Percentiles rank a stretch among this genome's conserved stretches.
Evolutionary conservation across 2,888 invertebrate species (phyloP).

Genomic region (Meliscaeva auricollis): DNA sequence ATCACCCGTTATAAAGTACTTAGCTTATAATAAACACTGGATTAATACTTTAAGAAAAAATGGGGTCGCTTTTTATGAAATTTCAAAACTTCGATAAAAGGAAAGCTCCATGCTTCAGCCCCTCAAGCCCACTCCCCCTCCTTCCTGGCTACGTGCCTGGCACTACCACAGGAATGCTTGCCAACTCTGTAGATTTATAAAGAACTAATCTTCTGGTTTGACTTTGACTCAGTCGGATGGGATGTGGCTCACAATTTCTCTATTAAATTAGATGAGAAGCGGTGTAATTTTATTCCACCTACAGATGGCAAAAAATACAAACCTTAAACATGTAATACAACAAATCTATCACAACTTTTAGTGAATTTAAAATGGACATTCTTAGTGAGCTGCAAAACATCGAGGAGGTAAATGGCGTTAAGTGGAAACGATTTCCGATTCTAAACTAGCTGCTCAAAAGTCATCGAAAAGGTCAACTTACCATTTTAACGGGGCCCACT

Average conservation of each 20-base stretch:
- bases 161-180: slow-evolving; percentile 91
- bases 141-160: too few relatives aligned
- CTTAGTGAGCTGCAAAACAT: slow-evolving; percentile 93
- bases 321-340: slow-evolving; percentile 88
- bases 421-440: slow-evolving; percentile 95
- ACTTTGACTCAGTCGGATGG: slow-evolving; percentile 88
- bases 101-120: too few relatives aligned
- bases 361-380: slow-evolving; percentile 91
- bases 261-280: slow-evolving; percentile 91
- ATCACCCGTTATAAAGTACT: too few relatives aligned
- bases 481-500: slow-evolving; percentile 97
- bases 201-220: slow-evolving; percentile 91
- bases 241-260: slow-evolving; percentile 91
- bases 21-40: too few relatives aligned
- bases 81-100: too few relatives aligned
- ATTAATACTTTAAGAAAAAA: too few relatives aligned
- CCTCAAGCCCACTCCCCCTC: too few relatives aligned
- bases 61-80: too few relatives aligned
- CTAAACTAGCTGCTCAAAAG: slow-evolving; percentile 94
- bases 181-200: slow-evolving; percentile 91
- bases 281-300: slow-evolving; percentile 91
- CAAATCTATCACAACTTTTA: slow-evolving; percentile 94
- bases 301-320: slow-evolving; percentile 87
- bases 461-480: slow-evolving; percentile 96
- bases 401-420: slow-evolving; percentile 94